Evolutionary conservation across 37 sponge, comb jelly and placozoan species (phyloP).

Genomic region (Oscarella lobularis): DNA sequence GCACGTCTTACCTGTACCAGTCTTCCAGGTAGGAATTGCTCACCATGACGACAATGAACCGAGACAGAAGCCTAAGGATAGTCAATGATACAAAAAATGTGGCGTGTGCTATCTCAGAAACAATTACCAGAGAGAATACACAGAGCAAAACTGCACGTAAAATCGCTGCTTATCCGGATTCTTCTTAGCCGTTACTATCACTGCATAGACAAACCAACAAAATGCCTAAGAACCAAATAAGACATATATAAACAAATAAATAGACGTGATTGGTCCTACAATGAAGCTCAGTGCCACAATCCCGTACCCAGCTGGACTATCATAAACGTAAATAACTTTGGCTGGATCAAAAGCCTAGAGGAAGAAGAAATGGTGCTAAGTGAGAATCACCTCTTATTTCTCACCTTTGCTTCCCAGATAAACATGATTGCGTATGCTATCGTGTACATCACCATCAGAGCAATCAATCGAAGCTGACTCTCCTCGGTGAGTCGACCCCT

Average conservation of each 20-base stretch:
- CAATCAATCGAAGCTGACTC: background rate
- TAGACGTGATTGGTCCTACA: too few relatives aligned
- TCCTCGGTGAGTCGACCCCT: background rate
- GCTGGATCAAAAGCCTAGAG: slow-evolving; percentile 8
- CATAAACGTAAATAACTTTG: slow-evolving; percentile 1
- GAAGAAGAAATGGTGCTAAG: too few relatives aligned
- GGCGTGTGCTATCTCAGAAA: too few relatives aligned
- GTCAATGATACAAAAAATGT: too few relatives aligned
- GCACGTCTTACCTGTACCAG: background rate
- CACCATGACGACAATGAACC: background rate
- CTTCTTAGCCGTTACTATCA: background rate
- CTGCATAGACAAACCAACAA: background rate
- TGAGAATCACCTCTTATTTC: too few relatives aligned
- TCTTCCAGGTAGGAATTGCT: background rate
- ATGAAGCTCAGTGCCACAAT: background rate
- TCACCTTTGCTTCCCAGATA: slow-evolving; percentile 3
- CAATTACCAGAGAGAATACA: background rate
- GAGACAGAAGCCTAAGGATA: background rate
- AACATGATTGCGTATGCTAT: background rate
- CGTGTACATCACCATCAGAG: background rate
- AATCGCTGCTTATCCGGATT: background rate
- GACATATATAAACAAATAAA: too few relatives aligned
- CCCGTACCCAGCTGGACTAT: slow-evolving; percentile 11
- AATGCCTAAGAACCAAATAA: too few relatives aligned
- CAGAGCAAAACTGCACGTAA: background rate